These are phyloP conservation scores for Eutrigla gurnardus DNA, from an alignment of 2,797 vertebrate genomes.

Conservation along the genomic window DNA sequence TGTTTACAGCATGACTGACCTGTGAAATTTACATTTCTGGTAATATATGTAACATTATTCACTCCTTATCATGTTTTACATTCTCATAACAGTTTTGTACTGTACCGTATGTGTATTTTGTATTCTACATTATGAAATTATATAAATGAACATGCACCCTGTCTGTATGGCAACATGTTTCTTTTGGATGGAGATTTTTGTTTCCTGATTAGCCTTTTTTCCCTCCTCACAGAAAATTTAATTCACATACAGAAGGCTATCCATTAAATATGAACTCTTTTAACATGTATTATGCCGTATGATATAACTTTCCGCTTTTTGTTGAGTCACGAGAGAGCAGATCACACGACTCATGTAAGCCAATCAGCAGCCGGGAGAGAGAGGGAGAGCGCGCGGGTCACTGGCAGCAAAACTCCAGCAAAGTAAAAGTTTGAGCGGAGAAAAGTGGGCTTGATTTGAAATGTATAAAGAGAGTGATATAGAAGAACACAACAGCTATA, in stretches of 20 bases:
- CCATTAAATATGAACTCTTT: slow-evolving; percentile 33
- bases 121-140: slow-evolving; percentile 19
- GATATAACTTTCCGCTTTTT: slow-evolving; percentile 16
- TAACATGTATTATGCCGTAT: slow-evolving; percentile 45
- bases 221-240: background rate
- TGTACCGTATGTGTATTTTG: slow-evolving; percentile 18
- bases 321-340: slow-evolving; percentile 35
- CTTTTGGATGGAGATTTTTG: background rate
- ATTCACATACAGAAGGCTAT: slow-evolving; percentile 2
- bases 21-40: background rate
- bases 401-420: slow-evolving; percentile 25
- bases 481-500: slow-evolving; percentile 19
- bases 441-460: slow-evolving; percentile 38
- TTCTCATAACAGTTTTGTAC: slow-evolving; percentile 6
- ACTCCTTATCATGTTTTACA: slow-evolving; percentile 5
- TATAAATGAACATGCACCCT: slow-evolving; percentile 26
- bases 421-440: slow-evolving; percentile 10
- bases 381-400: background rate
- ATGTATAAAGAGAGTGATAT: slow-evolving; percentile 42
- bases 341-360: background rate
- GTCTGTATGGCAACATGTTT: slow-evolving; percentile 2
- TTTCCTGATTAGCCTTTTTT: slow-evolving; percentile 4
- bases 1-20: slow-evolving; percentile 33
- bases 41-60: slow-evolving; percentile 7
- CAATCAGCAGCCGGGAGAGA: slow-evolving; percentile 20